Percentiles rank a stretch among this genome's conserved stretches.
These are phyloP conservation scores for Apodemus sylvaticus DNA, from an alignment of 2,113 vertebrate species.

Conservation along the genomic window DNA sequence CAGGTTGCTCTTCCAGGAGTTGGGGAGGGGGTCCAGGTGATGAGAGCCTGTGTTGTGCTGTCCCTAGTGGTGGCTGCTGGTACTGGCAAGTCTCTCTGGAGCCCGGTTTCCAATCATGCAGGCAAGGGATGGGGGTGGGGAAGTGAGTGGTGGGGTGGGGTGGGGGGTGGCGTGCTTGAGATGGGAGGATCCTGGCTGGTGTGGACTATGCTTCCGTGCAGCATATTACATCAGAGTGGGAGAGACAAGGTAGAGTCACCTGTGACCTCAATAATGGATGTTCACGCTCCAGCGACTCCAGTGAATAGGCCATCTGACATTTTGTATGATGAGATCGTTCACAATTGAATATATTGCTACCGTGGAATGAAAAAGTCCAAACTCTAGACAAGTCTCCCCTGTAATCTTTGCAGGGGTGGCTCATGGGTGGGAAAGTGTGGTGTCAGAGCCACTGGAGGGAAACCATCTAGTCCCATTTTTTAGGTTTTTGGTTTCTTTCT, in stretches of 20 bases:
- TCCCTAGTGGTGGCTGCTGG: neutral
- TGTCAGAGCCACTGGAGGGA: neutral
- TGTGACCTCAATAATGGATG: conserved; percentile 44
- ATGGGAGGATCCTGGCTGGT: neutral
- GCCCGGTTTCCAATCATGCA: neutral
- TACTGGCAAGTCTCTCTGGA: neutral
- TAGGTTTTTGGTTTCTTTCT: too few species aligned
- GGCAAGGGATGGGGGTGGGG: neutral
- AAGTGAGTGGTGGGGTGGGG: too few species aligned
- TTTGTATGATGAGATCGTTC: conserved; percentile 11
- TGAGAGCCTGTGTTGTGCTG: neutral
- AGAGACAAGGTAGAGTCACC: neutral
- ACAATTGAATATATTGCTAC: neutral
- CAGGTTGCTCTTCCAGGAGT: too few species aligned
- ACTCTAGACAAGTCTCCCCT: neutral
- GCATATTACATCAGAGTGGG: neutral
- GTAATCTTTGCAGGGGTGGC: neutral
- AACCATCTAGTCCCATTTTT: too few species aligned
- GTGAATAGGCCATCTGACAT: conserved; percentile 26
- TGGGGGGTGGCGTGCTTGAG: too few species aligned
- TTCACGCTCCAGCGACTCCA: conserved; percentile 24
- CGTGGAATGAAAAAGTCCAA: neutral
- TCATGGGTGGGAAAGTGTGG: neutral
- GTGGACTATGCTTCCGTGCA: neutral
- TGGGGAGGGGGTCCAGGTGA: accelerated